Evolutionary conservation across 2,888 invertebrate species (phyloP), one percentile per base, ranked within the genome.

Genomic region (Boloria selene): DNA sequence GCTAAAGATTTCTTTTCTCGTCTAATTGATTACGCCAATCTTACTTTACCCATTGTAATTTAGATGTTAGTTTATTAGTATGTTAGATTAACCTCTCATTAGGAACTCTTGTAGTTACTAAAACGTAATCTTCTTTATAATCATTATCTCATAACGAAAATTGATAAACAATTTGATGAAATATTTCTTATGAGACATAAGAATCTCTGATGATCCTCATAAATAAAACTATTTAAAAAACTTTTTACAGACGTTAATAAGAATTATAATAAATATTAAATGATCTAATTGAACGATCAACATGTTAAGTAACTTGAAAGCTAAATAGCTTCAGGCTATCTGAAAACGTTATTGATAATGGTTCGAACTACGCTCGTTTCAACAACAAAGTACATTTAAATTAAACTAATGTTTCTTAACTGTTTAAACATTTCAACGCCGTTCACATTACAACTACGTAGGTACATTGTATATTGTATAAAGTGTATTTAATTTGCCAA

Each of bases 21-120:
- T 14, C 0, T 59, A 50, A 59, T 59, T 17, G 49, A 50, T 50
- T 38, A 38, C 17, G 59, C 47, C 59, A 50, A 50, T 59, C 49
- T 38, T 14, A 59, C 59, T 31, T 50, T 14, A 18, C 18, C 59
- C 7, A 59, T 59, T 14, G 59, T 50, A 59, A 59, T 59, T 50
- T 59, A 59, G 49, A 50, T 47, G 31, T 59, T n/a, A n/a, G n/a
- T n/a, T n/a, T n/a, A n/a, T n/a, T n/a, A n/a, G n/a, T n/a, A n/a
- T n/a, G n/a, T n/a, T n/a, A n/a, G n/a, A 59, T 59, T 59, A 31
- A 18, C 38, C 49, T 49, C 18, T 59, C 17, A 59, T 17, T 50
- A 18, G 38, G 59, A 26, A 17, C 47, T 16, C 6, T n/a, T n/a
- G 5, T n/a, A 16, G n/a, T 16, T n/a, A 16, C 14, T 47, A 47